These are phyloP conservation scores for Nomada hirtipes DNA, from an alignment of 2,888 invertebrate genomes.

Conservation along the genomic window DNA sequence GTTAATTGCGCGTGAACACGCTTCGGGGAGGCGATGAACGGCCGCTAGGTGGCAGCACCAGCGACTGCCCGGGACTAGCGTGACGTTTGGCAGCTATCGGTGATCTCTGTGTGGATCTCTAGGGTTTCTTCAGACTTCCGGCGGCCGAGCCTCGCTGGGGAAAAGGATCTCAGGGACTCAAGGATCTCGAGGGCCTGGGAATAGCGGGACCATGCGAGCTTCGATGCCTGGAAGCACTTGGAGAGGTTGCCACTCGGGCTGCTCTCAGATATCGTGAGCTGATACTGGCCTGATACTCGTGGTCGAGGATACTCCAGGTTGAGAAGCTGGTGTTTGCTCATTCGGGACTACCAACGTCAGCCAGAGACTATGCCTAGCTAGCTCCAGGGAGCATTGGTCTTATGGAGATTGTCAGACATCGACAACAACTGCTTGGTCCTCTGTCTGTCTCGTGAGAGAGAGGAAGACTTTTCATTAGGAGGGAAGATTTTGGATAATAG, in stretches of 20 bases:
- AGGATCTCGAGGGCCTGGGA: not conserved
- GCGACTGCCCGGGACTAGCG: no score
- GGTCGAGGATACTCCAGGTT: not conserved
- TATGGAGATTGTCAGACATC: no score
- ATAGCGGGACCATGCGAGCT: not conserved
- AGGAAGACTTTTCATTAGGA: constrained; percentile 1
- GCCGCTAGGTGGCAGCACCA: not conserved
- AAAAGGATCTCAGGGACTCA: no score
- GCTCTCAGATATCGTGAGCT: not conserved
- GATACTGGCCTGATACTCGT: not conserved
- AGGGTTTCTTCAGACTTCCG: no score
- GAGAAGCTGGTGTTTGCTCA: not conserved
- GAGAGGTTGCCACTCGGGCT: not conserved
- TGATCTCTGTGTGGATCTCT: no score
- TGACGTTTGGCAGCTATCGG: no score
- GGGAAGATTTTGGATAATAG: constrained; percentile 47
- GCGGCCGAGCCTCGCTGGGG: no score
- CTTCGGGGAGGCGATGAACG: not conserved
- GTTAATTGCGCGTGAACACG: constrained; percentile 41
- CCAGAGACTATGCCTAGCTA: no score
- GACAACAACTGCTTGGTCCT: not conserved
- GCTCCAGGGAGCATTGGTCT: no score
- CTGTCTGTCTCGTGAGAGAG: not conserved
- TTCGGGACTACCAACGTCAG: not conserved
- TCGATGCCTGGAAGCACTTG: not conserved